Base-by-base conservation (phyloP, 2,113 vertebrate species). In the Pipa parva region DNA sequence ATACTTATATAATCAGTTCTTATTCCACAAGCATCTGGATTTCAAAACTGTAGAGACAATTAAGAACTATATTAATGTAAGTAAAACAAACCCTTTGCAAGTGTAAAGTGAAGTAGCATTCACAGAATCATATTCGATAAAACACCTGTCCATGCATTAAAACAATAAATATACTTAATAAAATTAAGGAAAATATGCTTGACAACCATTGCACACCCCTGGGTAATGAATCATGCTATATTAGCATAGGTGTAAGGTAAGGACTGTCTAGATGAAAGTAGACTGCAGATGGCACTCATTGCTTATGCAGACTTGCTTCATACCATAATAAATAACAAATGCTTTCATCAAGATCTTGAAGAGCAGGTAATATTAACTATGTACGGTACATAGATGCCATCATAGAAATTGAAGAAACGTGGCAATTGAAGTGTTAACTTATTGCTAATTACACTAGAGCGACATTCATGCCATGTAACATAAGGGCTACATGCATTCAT, bases 241-340 rank as follows among this genome's bases (percentile, higher is more conserved):
- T 42, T 68, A 59, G 56, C 55, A 51, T 50, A 51, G 39, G 29
- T 51, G 45, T 51, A 68, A 68, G 31, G 22, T 68, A 68, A 58
- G 52, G 52, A 29, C 46, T 60, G 56, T 50, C 50, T 50, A 50
- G 56, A 69, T 69, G 18, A 69, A 69, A 69, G 46, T 25, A 57
- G 60, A 60, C 65, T 60, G 46, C 57, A 69, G 65, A 60, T 69
- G 65, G 65, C 50, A 59, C 57, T 69, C 33, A 60, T 52, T 60
- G 59, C 37, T 69, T 52, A 52, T 60, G 56, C 65, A 68, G 46
- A 52, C 56, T 56, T 68, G 24, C 22, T 58, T 59, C 15, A 58
- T 67, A 36, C 22, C 55, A 51, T 59, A 15, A 42, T 3, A 11
- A 42, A 15, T 31, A 31, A 6, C 39, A n/a, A n/a, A n/a, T n/a